Evolutionary conservation across 2,113 vertebrate species (phyloP).

Genomic region (Spermophilus dauricus): DNA sequence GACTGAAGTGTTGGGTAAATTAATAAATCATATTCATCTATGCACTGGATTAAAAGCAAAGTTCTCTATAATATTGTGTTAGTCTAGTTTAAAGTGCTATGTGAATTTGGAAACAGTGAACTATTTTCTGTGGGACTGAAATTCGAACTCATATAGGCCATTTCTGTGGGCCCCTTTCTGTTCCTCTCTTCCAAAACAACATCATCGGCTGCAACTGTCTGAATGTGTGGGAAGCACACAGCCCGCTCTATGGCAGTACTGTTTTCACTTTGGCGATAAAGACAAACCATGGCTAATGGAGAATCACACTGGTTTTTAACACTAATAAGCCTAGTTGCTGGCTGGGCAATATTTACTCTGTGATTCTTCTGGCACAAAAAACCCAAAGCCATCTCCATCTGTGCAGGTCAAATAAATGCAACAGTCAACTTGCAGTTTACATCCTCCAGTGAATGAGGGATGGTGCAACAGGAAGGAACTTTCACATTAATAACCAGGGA

Average conservation of each 20-base stretch:
- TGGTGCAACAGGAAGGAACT: not conserved
- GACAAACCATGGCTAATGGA: not conserved
- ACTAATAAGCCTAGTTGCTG: not conserved
- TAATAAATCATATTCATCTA: slow-evolving; percentile 14
- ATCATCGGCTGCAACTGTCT: not conserved
- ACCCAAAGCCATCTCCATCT: not conserved
- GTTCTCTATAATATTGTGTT: not conserved
- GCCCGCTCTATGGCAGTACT: not conserved
- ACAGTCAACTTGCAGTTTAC: not conserved
- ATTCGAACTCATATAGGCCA: not conserved
- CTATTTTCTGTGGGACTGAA: not conserved
- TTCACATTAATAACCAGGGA: not conserved
- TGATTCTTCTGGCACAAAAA: not conserved
- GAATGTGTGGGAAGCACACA: rapidly evolving
- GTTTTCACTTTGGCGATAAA: not conserved
- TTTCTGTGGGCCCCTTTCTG: not conserved
- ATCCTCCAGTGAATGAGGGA: not conserved
- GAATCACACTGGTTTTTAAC: not conserved
- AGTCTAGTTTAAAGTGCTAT: not conserved
- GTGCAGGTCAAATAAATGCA: not conserved
- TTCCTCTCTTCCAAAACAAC: not conserved
- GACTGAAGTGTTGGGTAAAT: not conserved
- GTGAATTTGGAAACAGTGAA: not conserved
- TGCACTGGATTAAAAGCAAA: not conserved
- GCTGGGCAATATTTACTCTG: not conserved